These are phyloP conservation scores for human DNA, from an alignment of 2,113 vertebrate species.

Conservation along the genomic window GRCh38 chr9:100560001-100560500, in stretches of 20 bases:
- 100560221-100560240: neutral
- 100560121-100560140: neutral
- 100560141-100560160: neutral
- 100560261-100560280: neutral
- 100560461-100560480: neutral
- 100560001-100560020: neutral
- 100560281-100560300: neutral
- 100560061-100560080: neutral
- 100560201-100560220: neutral
- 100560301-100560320: neutral
- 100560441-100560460: neutral
- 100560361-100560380: neutral
- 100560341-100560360: neutral
- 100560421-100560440: neutral
- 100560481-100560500: neutral
- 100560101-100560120: slow-evolving; percentile 16
- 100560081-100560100: neutral
- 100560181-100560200: neutral
- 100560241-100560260: neutral
- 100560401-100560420: neutral
- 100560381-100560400: neutral
- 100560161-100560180: neutral
- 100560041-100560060: neutral
- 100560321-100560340: neutral
- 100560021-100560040: neutral